phyloP scores from a whole-genome alignment of 2,888 invertebrate genomes.

The Sycophila texana region DNA sequence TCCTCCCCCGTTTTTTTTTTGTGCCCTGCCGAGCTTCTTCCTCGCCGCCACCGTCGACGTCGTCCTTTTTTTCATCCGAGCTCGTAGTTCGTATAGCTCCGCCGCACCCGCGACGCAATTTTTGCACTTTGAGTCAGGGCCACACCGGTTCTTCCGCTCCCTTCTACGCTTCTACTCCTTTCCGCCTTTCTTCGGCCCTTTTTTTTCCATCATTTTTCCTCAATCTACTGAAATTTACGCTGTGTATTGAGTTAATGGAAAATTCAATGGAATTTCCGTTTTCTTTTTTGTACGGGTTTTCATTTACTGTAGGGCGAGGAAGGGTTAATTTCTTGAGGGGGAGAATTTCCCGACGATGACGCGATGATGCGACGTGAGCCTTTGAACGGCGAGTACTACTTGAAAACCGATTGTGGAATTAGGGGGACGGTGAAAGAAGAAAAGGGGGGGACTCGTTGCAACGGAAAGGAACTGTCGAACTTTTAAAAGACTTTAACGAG shows the following conservation, averaged over 20 bases:
- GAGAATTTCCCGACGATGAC: too few relatives aligned
- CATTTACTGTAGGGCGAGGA: neutral
- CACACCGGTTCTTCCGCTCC: neutral
- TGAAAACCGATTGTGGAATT: neutral
- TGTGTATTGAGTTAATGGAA: constrained; percentile 45
- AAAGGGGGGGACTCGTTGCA: neutral
- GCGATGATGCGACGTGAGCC: neutral
- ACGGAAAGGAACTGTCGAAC: constrained; percentile 1
- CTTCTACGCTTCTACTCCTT: too few relatives aligned
- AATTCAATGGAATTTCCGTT: neutral
- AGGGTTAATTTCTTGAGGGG: neutral
- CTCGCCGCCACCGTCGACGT: neutral
- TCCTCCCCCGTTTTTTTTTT: constrained; percentile 21
- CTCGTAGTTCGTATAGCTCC: neutral
- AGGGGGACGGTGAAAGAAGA: neutral
- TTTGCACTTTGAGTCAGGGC: constrained; percentile 43
- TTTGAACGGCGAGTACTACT: neutral
- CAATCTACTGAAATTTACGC: constrained; percentile 44
- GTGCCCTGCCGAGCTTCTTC: neutral
- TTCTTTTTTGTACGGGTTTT: neutral
- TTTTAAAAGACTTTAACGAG: constrained; percentile 1
- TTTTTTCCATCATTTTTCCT: constrained; percentile 2
- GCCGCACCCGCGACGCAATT: constrained; percentile 29
- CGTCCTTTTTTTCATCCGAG: constrained; percentile 13
- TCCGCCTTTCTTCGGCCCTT: neutral